These are phyloP conservation scores for Botia kubotai DNA, from an alignment of 2,797 vertebrate species.

Conservation along the genomic window DNA sequence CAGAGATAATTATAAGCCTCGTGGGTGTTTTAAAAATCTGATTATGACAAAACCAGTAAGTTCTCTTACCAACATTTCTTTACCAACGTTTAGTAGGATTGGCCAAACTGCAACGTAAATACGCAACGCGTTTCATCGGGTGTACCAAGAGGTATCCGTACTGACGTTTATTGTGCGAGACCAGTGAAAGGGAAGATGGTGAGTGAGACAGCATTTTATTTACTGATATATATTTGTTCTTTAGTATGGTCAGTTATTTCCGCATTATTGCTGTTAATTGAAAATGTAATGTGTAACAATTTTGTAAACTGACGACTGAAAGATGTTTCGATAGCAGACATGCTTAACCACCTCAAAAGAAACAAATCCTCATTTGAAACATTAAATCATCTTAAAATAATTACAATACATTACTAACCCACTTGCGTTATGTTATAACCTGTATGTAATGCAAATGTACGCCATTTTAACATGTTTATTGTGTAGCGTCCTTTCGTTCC, in stretches of 20 bases:
- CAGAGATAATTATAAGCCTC: too few species aligned
- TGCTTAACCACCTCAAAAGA: background rate
- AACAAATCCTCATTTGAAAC: background rate
- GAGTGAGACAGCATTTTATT: slow-evolving; percentile 77
- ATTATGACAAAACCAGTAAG: background rate
- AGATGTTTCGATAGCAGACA: background rate
- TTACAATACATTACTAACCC: background rate
- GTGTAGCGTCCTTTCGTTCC: background rate
- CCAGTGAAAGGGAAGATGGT: slow-evolving; percentile 37
- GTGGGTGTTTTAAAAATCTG: too few species aligned
- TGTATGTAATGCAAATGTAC: background rate
- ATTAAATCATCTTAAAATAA: background rate
- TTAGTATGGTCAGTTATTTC: background rate
- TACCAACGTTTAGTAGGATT: background rate
- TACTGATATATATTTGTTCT: slow-evolving; percentile 1
- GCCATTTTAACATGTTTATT: background rate
- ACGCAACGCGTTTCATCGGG: slow-evolving; percentile 12
- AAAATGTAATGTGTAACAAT: background rate
- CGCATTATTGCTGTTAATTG: background rate
- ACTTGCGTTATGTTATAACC: background rate
- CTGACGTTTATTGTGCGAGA: slow-evolving; percentile 72
- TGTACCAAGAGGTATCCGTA: slow-evolving; percentile 51
- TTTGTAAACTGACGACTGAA: background rate
- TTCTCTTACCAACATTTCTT: background rate
- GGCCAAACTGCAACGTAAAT: background rate